A percentile compares a stretch with the other conserved stretches of the same genome.
phyloP scores from a whole-genome alignment of 1,140 invertebrate genomes.

The Nylanderia fulva region DNA sequence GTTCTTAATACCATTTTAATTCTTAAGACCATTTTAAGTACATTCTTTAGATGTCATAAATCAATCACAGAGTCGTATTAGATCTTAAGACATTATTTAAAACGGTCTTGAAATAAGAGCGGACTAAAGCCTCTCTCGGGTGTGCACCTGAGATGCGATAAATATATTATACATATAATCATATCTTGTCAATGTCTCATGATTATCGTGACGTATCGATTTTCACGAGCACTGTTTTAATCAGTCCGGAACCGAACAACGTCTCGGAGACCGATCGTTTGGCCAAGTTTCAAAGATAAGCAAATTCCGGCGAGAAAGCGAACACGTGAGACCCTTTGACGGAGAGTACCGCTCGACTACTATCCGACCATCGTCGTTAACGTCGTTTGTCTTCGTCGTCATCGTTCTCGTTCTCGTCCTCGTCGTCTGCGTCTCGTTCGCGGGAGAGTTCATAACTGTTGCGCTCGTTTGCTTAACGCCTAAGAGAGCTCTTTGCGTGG shows the following conservation, averaged over 20 bases:
- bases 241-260: constrained; percentile 3
- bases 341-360: constrained; percentile 26
- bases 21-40: too few species aligned
- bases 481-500: background rate
- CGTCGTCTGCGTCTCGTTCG: constrained; percentile 48
- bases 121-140: too few species aligned
- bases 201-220: constrained; percentile 39
- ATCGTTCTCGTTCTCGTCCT: constrained; percentile 49
- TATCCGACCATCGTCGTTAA: constrained; percentile 58
- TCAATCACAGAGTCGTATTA: too few species aligned
- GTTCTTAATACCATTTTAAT: too few species aligned
- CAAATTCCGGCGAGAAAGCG: constrained; percentile 37
- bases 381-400: constrained; percentile 47
- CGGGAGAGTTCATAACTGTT: constrained; percentile 73
- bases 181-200: background rate
- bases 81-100: too few species aligned
- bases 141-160: background rate
- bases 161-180: background rate
- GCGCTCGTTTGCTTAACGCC: constrained; percentile 61
- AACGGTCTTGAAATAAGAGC: too few species aligned
- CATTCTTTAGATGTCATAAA: too few species aligned
- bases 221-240: constrained; percentile 44
- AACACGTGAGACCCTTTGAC: constrained; percentile 25
- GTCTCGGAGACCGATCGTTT: constrained; percentile 27
- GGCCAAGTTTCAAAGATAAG: constrained; percentile 50